Base-by-base conservation (phyloP, 1,140 invertebrate species). In the Dysdera silvatica region DNA sequence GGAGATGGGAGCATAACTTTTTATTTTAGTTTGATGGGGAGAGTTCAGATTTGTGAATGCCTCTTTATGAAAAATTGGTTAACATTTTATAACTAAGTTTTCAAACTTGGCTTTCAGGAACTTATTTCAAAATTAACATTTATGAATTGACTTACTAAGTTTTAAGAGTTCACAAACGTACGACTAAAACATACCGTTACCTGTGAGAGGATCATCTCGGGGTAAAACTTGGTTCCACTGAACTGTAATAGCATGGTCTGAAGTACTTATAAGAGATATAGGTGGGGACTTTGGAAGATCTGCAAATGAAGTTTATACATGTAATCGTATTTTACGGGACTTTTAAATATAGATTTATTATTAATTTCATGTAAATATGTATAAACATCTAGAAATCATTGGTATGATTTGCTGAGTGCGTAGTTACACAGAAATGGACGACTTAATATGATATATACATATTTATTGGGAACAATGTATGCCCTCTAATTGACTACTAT, bases 241-340 rank as follows among this genome's bases (percentile, higher is more conserved):
- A 0, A 67, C 54, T 16, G 60, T 67, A 1, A 67, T 67, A 5
- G 47, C 49, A 12, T 54, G 31, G 20, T 62, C 60, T n/a, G 66
- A 63, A 8, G 60, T 57, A 7, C 60, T 57, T 23, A 64, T 48
- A 24, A 67, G 28, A 1, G 60, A 54, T 10, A 67, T 58, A 2
- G 60, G 54, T n/a, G 66, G 60, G 28, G 60, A 52, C 40, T 48
- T 54, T 1, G 66, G 66, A 3, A 67, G 28, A 31, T 63, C 66
- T 67, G 7, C n/a, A 32, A 47, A 58, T 26, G 24, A 37, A 51
- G 29, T n/a, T n/a, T n/a, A n/a, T n/a, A n/a, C n/a, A n/a, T n/a
- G n/a, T n/a, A n/a, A n/a, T n/a, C n/a, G n/a, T n/a, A n/a, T n/a
- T n/a, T n/a, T n/a, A n/a, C n/a, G n/a, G n/a, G n/a, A n/a, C n/a